Evolutionary conservation across 2,797 vertebrate species (phyloP).

Genomic region (Botia almorhae): DNA sequence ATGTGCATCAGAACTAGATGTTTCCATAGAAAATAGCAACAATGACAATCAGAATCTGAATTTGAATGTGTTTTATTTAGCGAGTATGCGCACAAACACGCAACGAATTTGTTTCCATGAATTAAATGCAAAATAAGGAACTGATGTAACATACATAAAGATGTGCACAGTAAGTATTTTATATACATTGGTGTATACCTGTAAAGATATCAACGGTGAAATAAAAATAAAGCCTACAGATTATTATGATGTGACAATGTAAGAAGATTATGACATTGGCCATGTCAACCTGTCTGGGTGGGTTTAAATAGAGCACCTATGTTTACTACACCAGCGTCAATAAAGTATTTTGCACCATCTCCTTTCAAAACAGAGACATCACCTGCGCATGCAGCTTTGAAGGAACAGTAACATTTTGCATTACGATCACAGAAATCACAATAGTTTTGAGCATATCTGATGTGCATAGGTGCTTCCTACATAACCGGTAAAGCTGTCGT

Average conservation of each 20-base stretch:
- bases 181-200: too few relatives aligned
- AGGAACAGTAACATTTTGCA: not conserved
- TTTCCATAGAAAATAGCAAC: not conserved
- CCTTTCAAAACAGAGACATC: not conserved
- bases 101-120: too few relatives aligned
- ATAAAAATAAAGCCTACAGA: too few relatives aligned
- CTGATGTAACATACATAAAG: too few relatives aligned
- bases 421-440: not conserved
- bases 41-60: not conserved
- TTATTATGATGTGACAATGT: too few relatives aligned
- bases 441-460: not conserved
- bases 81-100: too few relatives aligned
- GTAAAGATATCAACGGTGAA: too few relatives aligned
- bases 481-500: not conserved
- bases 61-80: too few relatives aligned
- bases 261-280: conserved; percentile 26
- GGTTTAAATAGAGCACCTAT: not conserved
- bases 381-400: not conserved
- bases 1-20: not conserved
- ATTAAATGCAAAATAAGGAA: too few relatives aligned
- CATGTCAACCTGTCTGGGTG: not conserved
- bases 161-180: too few relatives aligned
- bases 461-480: not conserved
- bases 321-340: not conserved
- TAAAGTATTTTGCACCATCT: not conserved